Percentiles rank a stretch among this genome's conserved stretches.
phyloP scores from a whole-genome alignment of 2,888 invertebrate genomes.

The Cryptus viduatorius region DNA sequence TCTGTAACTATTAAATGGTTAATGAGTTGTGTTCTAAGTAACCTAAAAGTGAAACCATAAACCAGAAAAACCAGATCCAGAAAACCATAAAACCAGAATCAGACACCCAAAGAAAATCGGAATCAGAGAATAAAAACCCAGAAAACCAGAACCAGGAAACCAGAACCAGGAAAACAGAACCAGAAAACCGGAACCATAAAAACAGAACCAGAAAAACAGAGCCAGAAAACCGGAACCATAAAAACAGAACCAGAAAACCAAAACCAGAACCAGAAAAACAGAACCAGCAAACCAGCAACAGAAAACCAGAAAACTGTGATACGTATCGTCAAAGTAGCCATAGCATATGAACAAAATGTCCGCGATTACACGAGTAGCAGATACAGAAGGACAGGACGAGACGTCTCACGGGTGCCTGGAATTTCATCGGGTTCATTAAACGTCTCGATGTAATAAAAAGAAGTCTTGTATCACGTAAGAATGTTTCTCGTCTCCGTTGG shows the following conservation, averaged over 20 bases:
- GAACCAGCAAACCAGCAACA: no score
- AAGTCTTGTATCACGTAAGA: conserved; percentile 47
- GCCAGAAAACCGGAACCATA: no score
- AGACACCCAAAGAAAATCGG: no score
- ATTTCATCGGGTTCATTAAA: conserved; percentile 53
- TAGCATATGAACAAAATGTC: neutral
- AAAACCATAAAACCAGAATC: neutral
- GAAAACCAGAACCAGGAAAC: no score
- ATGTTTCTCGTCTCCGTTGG: conserved; percentile 44
- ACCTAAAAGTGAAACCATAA: no score
- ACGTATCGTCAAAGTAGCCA: neutral
- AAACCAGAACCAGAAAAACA: no score
- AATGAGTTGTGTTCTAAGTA: neutral
- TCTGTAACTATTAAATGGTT: neutral
- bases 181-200: no score
- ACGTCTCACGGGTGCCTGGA: conserved; percentile 39
- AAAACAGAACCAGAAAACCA: no score
- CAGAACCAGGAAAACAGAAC: no score
- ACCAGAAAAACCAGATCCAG: neutral
- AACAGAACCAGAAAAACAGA: no score
- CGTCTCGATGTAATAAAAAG: conserved; percentile 55
- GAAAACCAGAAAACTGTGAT: neutral
- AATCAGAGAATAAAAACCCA: no score
- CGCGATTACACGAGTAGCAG: neutral
- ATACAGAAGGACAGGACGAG: neutral